Evolutionary conservation across 2,113 vertebrate genomes (phyloP).

Genomic region (Regulus satrapa): DNA sequence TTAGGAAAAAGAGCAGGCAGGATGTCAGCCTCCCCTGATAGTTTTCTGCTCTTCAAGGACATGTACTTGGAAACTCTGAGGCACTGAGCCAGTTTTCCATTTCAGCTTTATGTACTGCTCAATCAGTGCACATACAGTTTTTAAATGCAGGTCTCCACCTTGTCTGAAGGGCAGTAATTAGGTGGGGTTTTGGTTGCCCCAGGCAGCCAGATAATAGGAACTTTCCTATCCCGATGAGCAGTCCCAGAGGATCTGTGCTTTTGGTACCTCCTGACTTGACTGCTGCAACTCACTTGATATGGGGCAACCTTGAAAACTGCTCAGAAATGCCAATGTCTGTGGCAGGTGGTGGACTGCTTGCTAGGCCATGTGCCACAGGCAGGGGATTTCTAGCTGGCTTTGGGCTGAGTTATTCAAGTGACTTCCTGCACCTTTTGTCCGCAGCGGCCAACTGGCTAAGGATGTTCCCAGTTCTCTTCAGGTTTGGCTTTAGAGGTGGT

Average conservation of each 20-base stretch:
- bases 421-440: not conserved
- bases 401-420: not conserved
- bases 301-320: not conserved
- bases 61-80: not conserved
- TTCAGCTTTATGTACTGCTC: slow-evolving; percentile 35
- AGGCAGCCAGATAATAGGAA: slow-evolving; percentile 60
- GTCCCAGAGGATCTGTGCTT: slow-evolving; percentile 28
- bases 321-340: not conserved
- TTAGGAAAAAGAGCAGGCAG: not conserved
- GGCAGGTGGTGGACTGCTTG: not conserved
- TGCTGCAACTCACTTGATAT: not conserved
- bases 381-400: not conserved
- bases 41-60: slow-evolving; percentile 13
- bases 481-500: not conserved
- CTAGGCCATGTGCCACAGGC: accelerated
- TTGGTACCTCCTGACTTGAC: slow-evolving; percentile 15
- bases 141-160: slow-evolving; percentile 50
- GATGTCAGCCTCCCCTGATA: not conserved
- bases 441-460: not conserved
- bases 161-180: slow-evolving; percentile 61
- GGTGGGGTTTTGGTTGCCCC: slow-evolving; percentile 48
- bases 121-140: not conserved
- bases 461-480: not conserved
- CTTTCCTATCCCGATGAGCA: slow-evolving; percentile 36
- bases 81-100: slow-evolving; percentile 27